Conservation (phyloP, 2,797 vertebrate species). For the Pempheris klunzingeri region DNA sequence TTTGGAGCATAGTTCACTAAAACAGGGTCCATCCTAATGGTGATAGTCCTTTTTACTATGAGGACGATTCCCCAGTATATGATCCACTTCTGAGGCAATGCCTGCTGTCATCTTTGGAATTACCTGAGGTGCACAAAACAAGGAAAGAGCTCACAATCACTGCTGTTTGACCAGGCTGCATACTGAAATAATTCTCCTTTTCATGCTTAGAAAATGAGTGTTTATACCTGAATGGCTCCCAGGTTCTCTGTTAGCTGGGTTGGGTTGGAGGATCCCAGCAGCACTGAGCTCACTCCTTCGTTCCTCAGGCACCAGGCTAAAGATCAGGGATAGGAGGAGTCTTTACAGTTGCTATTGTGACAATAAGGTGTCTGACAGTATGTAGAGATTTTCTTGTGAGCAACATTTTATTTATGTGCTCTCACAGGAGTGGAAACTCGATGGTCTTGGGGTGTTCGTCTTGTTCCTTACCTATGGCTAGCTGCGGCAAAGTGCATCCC, state of each 20-base stretch:
- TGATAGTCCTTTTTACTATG: conserved; percentile 87
- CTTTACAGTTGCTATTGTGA: neutral
- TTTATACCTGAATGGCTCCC: conserved; percentile 94
- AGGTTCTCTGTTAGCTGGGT: conserved; percentile 97
- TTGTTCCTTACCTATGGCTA: conserved; percentile 92
- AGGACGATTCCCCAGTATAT: conserved; percentile 85
- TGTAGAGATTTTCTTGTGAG: neutral
- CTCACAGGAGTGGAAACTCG: conserved; percentile 7
- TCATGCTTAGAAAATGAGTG: neutral
- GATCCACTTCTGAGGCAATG: conserved; percentile 85
- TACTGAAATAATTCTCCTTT: neutral
- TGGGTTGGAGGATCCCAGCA: conserved; percentile 95
- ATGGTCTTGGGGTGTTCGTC: neutral
- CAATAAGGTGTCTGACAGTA: neutral
- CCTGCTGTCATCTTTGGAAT: conserved; percentile 88
- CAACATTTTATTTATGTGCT: neutral
- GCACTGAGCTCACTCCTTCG: conserved; percentile 97
- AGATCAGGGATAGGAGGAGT: conserved; percentile 13
- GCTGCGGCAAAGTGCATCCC: conserved; percentile 96
- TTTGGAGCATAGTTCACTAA: conserved; percentile 70
- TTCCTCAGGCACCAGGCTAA: conserved; percentile 98
- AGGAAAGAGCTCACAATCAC: conserved; percentile 6
- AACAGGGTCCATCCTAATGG: conserved; percentile 71
- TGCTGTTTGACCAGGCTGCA: neutral
- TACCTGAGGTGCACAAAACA: conserved; percentile 73